Evolutionary conservation across 2,888 invertebrate species (phyloP), one percentile per base, ranked within the genome.

Genomic region (Dinocampus coccinellae): DNA sequence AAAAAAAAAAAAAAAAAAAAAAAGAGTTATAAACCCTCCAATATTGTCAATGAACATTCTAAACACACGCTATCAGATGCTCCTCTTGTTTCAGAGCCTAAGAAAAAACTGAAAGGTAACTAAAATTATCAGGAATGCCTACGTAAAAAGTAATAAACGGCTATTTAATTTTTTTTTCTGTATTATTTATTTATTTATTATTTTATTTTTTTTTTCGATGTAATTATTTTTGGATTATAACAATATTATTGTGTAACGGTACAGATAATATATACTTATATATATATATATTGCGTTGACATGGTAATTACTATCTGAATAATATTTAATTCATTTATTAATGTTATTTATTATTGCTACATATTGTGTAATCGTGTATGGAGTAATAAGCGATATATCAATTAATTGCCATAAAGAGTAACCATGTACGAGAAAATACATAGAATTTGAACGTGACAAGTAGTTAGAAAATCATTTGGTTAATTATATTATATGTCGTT

Each of bases 61-160:
- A 87, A 86, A 86, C 85, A 86, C 85, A 86, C 85, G 86, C 87
- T 87, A 86, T 87, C 86, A 86, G 86, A 86, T 86, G 87, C 84
- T 91, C 91, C 90, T 90, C 91, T 92, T 92, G 92, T 93, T 93
- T 92, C 93, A 93, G 93, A 92, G 91, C 91, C 93, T 92, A 93
- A 93, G 92, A 93, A 93, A 93, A 92, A 92, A 90, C 92, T 90
- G 87, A 90, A 90, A 90, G 90, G 90, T 90, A 90, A 86, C 83
- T 86, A 47, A 86, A 85, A 81, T 20, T 82, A 78, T 80, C 79
- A 80, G 80, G 79, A 81, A 81, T 83, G 81, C 81, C 81, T 81
- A 73, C 77, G 79, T 80, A 79, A 77, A 76, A 75, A 75, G 81
- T 80, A 78, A 79, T 74, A 74, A 65, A 74, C 70, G 73, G 79